phyloP scores from a whole-genome alignment of 1,140 invertebrate species.

The Anastrepha obliqua region DNA sequence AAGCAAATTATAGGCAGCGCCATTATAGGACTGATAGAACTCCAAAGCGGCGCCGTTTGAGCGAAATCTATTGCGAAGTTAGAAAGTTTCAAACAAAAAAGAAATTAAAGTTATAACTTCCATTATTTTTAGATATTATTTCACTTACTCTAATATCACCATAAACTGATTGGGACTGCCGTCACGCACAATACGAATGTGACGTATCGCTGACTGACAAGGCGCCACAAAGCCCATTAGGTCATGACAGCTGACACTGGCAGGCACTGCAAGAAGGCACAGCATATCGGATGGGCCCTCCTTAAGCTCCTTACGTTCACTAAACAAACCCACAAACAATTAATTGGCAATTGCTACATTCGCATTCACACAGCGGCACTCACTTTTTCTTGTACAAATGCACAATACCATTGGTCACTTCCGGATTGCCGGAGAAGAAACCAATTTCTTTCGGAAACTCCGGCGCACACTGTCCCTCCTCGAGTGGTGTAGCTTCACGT shows the following conservation, averaged over 20 bases:
- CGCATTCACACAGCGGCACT: constrained; percentile 59
- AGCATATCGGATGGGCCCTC: constrained; percentile 87
- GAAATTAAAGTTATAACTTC: background rate
- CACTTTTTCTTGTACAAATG: constrained; percentile 98
- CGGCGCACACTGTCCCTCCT: constrained; percentile 68
- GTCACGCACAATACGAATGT: constrained; percentile 93
- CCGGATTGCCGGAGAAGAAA: constrained; percentile 97
- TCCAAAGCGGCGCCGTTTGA: constrained; percentile 87
- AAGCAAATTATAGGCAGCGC: constrained; percentile 92
- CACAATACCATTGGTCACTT: constrained; percentile 96
- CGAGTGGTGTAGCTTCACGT: constrained; percentile 73
- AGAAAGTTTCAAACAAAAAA: background rate
- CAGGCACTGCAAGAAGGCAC: constrained; percentile 94
- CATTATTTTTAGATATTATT: background rate
- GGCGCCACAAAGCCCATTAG: constrained; percentile 95
- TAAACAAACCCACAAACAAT: constrained; percentile 59
- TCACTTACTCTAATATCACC: constrained; percentile 88
- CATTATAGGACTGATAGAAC: constrained; percentile 96
- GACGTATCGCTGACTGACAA: constrained; percentile 90
- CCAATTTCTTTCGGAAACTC: constrained; percentile 80
- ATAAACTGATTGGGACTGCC: constrained; percentile 96
- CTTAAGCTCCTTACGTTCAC: constrained; percentile 79
- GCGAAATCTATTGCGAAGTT: constrained; percentile 74
- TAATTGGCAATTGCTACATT: constrained; percentile 55
- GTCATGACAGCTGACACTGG: constrained; percentile 94